phyloP scores from a whole-genome alignment of 37 sponge, comb jelly and placozoan genomes.

The Halisarca cf. caerulea region DNA sequence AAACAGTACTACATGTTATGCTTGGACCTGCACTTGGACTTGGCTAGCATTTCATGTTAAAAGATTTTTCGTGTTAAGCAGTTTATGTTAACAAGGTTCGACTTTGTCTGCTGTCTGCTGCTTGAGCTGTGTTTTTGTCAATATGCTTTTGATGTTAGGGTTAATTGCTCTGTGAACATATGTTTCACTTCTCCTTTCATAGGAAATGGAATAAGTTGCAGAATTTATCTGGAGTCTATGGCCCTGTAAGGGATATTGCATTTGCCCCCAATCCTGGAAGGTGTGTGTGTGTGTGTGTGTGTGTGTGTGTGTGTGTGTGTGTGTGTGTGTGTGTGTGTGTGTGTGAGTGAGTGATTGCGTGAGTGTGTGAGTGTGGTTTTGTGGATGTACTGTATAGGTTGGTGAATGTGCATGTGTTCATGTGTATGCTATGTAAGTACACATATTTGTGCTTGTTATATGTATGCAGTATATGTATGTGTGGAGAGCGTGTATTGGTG shows the following conservation, averaged over 20 bases:
- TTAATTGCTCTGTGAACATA: background rate
- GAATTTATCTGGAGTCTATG: constrained; percentile 66
- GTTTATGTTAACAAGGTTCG: no score
- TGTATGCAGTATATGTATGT: no score
- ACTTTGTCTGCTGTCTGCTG: no score
- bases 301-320: background rate
- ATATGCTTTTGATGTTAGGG: background rate
- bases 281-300: constrained; percentile 36
- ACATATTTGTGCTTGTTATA: no score
- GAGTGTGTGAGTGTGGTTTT: background rate
- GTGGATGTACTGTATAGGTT: no score
- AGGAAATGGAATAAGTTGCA: constrained; percentile 88
- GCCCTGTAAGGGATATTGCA: constrained; percentile 89
- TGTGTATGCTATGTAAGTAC: no score
- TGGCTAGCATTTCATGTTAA: no score
- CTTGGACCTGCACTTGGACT: no score
- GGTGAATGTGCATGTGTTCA: no score
- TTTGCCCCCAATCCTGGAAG: constrained; percentile 97
- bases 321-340: background rate
- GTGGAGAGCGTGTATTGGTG: no score
- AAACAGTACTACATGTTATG: no score
- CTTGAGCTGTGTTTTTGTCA: background rate
- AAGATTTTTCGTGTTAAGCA: no score
- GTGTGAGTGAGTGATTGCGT: background rate
- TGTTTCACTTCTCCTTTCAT: background rate